Conservation (phyloP, 2,113 vertebrate species). For the Etia nguti region DNA sequence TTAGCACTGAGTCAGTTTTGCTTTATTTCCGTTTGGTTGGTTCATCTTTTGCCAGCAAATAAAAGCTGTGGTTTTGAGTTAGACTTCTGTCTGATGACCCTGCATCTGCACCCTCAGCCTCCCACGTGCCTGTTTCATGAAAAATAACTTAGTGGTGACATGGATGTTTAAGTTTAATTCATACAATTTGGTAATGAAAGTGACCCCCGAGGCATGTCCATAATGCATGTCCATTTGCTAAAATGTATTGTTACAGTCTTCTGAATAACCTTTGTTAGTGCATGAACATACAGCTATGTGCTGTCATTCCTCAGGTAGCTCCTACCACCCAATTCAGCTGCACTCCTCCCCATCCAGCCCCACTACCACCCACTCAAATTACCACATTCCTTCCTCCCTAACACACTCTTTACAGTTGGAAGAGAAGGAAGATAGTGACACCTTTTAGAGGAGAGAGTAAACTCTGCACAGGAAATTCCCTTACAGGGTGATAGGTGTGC, state of each 20-base stretch:
- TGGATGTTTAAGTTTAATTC: background rate
- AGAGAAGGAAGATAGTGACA: constrained; percentile 2
- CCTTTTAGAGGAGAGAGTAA: background rate
- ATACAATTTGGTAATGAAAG: no score
- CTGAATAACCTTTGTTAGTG: background rate
- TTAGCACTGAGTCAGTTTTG: background rate
- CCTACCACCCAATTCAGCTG: constrained; percentile 2
- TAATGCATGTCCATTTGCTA: background rate
- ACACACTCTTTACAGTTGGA: constrained; percentile 39
- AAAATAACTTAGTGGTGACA: accelerated
- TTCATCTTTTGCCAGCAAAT: background rate
- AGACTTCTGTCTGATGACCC: background rate
- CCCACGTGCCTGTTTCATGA: background rate
- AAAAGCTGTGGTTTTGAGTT: background rate
- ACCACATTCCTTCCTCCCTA: constrained; percentile 56
- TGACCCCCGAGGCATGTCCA: background rate
- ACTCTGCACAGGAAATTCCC: background rate
- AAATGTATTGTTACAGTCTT: background rate
- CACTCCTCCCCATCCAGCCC: background rate
- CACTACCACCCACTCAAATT: constrained; percentile 47
- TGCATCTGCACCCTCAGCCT: accelerated
- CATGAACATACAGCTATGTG: background rate
- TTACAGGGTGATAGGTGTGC: background rate
- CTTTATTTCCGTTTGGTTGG: background rate
- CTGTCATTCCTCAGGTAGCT: constrained; percentile 47